Conservation (phyloP, 1,140 invertebrate species). For the Hyles euphorbiae region DNA sequence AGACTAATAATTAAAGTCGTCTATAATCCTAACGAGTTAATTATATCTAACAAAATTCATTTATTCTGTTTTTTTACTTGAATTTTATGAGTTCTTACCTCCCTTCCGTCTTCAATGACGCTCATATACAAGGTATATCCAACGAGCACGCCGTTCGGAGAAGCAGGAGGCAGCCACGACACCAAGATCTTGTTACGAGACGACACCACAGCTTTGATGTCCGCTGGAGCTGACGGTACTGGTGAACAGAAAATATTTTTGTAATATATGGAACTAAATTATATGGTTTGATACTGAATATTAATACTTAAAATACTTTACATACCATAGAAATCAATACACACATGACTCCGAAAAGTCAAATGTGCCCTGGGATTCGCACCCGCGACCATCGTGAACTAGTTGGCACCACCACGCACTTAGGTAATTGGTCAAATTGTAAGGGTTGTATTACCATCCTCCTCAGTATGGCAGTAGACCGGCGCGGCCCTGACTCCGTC, state of each 20-base stretch:
- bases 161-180: conserved; percentile 88
- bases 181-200: conserved; percentile 90
- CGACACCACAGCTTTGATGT: conserved; percentile 91
- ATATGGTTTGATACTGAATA: no score
- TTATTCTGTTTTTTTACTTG: no score
- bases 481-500: conserved; percentile 89
- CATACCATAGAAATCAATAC: no score
- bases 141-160: conserved; percentile 85
- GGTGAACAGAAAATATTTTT: conserved; percentile 9
- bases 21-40: no score
- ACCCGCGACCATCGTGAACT: no score
- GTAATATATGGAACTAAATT: background rate
- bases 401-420: no score
- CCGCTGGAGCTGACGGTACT: conserved; percentile 90
- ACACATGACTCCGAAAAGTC: no score
- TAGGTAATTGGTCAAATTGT: no score
- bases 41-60: no score
- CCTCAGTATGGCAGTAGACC: conserved; percentile 91
- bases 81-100: conserved; percentile 58
- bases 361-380: no score
- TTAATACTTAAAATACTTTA: no score
- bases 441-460: conserved; percentile 82
- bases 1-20: no score
- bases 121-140: conserved; percentile 90
- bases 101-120: conserved; percentile 83